Evolutionary conservation across 1,140 invertebrate species (phyloP).

Genomic region (Latrodectus geometricus): DNA sequence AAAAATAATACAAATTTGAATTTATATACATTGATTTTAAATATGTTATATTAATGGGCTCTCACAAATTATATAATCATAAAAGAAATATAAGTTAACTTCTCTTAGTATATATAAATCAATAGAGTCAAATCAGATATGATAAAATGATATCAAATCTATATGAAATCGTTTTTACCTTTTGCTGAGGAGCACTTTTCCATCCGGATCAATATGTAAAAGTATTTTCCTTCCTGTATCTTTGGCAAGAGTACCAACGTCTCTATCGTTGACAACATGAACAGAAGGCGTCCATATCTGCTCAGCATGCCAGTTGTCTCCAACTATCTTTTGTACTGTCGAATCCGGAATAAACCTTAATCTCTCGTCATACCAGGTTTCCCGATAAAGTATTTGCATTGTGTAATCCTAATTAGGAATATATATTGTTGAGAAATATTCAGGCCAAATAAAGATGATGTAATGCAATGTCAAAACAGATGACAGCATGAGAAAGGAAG

Average conservation of each 20-base stretch:
- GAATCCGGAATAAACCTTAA: constrained; percentile 24
- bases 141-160: too few species aligned
- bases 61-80: too few species aligned
- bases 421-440: not conserved
- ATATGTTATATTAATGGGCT: too few species aligned
- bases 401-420: constrained; percentile 42
- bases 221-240: constrained; percentile 18
- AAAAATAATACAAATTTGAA: too few species aligned
- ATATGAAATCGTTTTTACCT: constrained; percentile 31
- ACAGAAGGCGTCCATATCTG: constrained; percentile 61
- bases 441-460: not conserved
- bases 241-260: constrained; percentile 39
- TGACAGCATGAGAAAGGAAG: too few species aligned
- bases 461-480: too few species aligned
- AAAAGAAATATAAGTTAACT: too few species aligned
- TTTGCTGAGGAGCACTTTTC: constrained; percentile 51
- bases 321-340: constrained; percentile 33
- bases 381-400: constrained; percentile 50
- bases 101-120: too few species aligned
- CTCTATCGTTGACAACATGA: constrained; percentile 58
- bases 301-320: constrained; percentile 47
- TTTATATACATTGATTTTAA: too few species aligned
- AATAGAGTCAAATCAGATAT: too few species aligned
- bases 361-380: constrained; percentile 51
- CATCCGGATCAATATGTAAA: constrained; percentile 52